Evolutionary conservation across 37 sponge, comb jelly and placozoan genomes (phyloP), one percentile per base, ranked within the genome.

Genomic region (Ephydatia muelleri): DNA sequence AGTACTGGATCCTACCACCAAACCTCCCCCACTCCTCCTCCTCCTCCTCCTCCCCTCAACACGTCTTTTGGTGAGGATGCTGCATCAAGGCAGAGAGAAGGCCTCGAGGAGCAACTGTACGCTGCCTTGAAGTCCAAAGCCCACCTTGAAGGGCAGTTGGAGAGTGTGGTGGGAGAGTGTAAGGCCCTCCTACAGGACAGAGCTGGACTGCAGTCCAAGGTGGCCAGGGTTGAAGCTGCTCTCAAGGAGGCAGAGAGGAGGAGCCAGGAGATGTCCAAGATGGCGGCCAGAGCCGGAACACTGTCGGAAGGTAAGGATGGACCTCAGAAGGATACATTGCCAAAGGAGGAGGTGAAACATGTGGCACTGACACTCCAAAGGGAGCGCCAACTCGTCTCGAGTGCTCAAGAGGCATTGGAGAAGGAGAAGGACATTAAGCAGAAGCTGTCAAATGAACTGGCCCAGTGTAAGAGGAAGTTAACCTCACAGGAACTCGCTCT

Each of bases 81-180:
- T 43, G n/a, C n/a, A n/a, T n/a, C n/a, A n/a, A n/a, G n/a, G n/a
- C n/a, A n/a, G n/a, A n/a, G n/a, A n/a, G n/a, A n/a, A n/a, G n/a
- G n/a, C 22, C 72, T 89, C 13, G 70, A 81, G 68, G 39, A 81
- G 27, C 49, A 90, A 65, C 73, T 91, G 5, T 36, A 68, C 0
- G 70, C 80, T 28, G 84, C 70, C 12, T 68, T 82, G 38, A 57
- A 83, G 37, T 38, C 66, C 29, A 84, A 77, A 75, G 88, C 88
- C 2, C 26, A 85, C 22, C 65, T 93, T 49, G 90, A 84, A 27
- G 94, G 94, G 0, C 85, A 93, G 73, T 82, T 89, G 33, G 91
- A 93, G 33, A 68, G 82, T 32, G 82, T 93, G 49, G 49, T 81
- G 38, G 82, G 84, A 12, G 91, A 93, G 65, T 90, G 90, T 40